Evolutionary conservation across 1,140 invertebrate species (phyloP), one percentile per base, ranked within the genome.

Genomic region (Atta colombica): DNA sequence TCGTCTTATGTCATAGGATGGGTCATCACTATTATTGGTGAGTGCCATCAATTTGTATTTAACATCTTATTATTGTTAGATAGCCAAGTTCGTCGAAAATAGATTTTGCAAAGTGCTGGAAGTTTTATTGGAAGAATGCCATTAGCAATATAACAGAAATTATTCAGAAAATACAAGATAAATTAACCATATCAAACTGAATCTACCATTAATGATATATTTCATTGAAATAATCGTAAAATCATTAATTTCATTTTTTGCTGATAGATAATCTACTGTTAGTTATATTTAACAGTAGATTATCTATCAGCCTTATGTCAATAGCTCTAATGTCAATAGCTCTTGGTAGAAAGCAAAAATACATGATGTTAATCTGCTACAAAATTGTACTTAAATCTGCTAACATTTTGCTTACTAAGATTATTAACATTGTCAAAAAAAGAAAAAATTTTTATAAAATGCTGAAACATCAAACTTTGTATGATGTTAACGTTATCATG

Each of bases 21-120:
- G 97, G 96, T 97, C 95, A 97, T 97, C 31, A 97, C 97, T 5
- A 95, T 97, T 61, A 96, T 97, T 86, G 97, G 97, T 97, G 78
- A 1, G 60, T 39, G 8, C 77, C 8, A 21, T 58, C 65, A 3
- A 35, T 66, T 66, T 39, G 8, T 66, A 39, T 39, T 39, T 4
- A 39, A 66, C 16, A 51, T 45, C 39, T 12, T 45, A 25, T 61
- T 14, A 21, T 16, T 45, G 39, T 45, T 45, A 18, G 25, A 28
- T 35, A 31, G 31, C 18, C 4, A 21, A 66, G 31, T 66, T 66
- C 3, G 3, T n/a, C 16, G 14, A 35, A 65, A 35, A 65, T 35
- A 65, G 16, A 65, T 35, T 65, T 65, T 65, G 6, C 63, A 35
- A 35, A 65, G n/a, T 21, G 2, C 16, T 58, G 16, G 7, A 2